Base-by-base conservation (phyloP, 2,797 vertebrate genomes). In the Pseudopleuronectes americanus region DNA sequence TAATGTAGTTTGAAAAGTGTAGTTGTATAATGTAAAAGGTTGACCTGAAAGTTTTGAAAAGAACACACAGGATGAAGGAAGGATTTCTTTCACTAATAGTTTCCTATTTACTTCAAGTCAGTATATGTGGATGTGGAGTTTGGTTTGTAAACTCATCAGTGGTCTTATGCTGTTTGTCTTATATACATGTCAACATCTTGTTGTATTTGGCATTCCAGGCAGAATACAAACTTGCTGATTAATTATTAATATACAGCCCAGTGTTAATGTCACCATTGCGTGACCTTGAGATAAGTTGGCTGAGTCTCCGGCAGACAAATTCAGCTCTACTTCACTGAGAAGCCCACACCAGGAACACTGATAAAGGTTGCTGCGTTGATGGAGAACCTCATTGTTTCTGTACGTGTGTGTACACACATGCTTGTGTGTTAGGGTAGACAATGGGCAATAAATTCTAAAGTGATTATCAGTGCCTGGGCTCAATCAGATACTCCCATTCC, bases 381-480 rank as follows among this genome's bases (percentile, higher is more conserved):
- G 5, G 60, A 80, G 64, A 71, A 54, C 45, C 55, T 24, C 41
- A 19, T 47, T 68, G 33, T 73, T 17, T 62, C 14, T 26, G 49
- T 57, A 23, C 28, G 43, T 76, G 59, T 79, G 52, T 55, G 21
- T 31, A 5, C 73, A 23, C 62, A 21, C 72, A 48, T 77, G 60
- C 59, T 36, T 79, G 61, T 75, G 59, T 84, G 66, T 73, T 23
- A 57, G 61, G 43, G 57, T 87, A 77, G 89, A 84, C 90, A 88
- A 90, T 85, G 72, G 80, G 54, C 66, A 76, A 86, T 91, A 85
- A 82, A 91, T 87, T 74, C 68, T 28, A 16, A 36, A 57, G 74
- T 77, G 77, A 90, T 92, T 89, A 90, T 91, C 89, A 68, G 76
- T 73, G 64, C 17, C 57, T 43, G 33, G 21, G 71, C 70, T 81